Percentiles rank a stretch among this genome's conserved stretches.
Evolutionary conservation across 2,797 vertebrate genomes (phyloP).

Genomic region (Coendou prehensilis): DNA sequence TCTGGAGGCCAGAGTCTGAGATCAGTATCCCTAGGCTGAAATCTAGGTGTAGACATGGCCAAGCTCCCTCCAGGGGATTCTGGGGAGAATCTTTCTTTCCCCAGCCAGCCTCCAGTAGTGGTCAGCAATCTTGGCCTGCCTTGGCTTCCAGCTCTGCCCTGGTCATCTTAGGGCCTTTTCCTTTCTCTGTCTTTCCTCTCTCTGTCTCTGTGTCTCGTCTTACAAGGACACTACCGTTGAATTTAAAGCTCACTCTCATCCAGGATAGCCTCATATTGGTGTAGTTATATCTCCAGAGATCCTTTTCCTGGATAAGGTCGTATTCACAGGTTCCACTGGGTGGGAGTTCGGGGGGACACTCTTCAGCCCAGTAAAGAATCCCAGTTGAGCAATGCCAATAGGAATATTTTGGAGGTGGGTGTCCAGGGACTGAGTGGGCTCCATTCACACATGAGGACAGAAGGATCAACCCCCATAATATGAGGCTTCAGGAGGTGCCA

Average conservation of each 20-base stretch:
- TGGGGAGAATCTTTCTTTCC: neutral
- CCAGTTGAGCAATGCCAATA: neutral
- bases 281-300: neutral
- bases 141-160: neutral
- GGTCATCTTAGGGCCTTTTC: fast-evolving
- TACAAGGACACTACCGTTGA: neutral
- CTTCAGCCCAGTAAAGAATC: neutral
- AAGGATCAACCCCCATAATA: neutral
- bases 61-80: neutral
- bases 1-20: neutral
- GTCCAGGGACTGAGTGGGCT: neutral
- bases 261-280: neutral
- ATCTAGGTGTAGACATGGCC: neutral
- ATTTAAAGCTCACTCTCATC: too few species aligned
- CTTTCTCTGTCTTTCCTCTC: neutral
- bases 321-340: neutral
- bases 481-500: neutral
- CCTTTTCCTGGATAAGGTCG: neutral
- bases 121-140: neutral
- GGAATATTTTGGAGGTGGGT: neutral
- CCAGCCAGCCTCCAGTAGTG: neutral
- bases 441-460: neutral
- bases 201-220: neutral
- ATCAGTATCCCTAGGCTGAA: neutral
- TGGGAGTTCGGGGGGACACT: neutral